These are phyloP conservation scores for Enteromius viviparus DNA, from an alignment of 2,797 vertebrate species.

Conservation along the genomic window DNA sequence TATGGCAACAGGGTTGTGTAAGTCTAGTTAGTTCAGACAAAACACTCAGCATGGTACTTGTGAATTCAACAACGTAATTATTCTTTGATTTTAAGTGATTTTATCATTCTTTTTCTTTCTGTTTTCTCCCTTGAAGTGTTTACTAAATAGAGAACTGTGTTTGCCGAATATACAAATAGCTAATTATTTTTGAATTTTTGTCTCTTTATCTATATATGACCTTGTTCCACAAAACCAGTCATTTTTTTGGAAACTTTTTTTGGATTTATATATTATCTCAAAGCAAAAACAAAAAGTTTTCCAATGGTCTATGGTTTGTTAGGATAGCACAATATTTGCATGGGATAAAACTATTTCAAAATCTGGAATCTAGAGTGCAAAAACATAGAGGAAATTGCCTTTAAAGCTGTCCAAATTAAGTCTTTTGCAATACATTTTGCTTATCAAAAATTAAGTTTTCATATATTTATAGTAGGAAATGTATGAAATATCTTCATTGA, in stretches of 20 bases:
- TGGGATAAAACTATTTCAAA: not conserved
- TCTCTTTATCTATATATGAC: not conserved
- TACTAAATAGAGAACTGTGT: not conserved
- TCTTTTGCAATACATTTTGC: too few relatives aligned
- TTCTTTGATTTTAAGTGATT: not conserved
- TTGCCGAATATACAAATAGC: not conserved
- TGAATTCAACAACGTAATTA: not conserved
- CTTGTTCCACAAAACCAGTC: not conserved
- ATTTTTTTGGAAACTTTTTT: not conserved
- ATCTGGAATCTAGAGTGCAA: not conserved
- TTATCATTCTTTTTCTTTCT: not conserved
- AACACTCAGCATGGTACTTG: not conserved
- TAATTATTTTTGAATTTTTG: too few relatives aligned
- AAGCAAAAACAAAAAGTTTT: not conserved
- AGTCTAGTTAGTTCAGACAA: not conserved
- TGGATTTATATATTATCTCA: not conserved
- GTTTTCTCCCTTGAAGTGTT: not conserved
- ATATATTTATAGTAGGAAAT: too few relatives aligned
- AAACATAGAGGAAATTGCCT: not conserved
- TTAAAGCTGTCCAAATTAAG: too few relatives aligned
- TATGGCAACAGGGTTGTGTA: constrained; percentile 25
- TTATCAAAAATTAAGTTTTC: too few relatives aligned
- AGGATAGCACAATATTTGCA: not conserved
- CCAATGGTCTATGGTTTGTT: not conserved
- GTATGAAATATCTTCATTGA: too few relatives aligned